Evolutionary conservation across 2,113 vertebrate genomes (phyloP).

Genomic region (Callocephalon fimbriatum): DNA sequence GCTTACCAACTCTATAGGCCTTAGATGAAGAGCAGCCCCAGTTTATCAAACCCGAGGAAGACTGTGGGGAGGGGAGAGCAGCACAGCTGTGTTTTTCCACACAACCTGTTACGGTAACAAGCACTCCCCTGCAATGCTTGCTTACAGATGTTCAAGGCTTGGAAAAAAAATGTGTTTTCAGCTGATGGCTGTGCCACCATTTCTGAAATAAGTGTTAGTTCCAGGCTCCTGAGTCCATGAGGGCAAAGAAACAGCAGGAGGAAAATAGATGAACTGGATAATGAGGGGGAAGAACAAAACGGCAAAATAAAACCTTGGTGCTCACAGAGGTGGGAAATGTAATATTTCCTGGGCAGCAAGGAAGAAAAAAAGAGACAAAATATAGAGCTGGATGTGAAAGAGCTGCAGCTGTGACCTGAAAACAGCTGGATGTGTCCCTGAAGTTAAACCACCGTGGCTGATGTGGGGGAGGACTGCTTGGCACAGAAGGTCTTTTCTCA

Average conservation of each 20-base stretch:
- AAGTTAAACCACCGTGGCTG: not conserved
- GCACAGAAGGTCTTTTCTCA: too few relatives aligned
- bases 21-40: not conserved
- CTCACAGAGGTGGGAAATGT: not conserved
- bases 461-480: too few relatives aligned
- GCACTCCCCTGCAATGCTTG: not conserved
- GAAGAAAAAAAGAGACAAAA: not conserved
- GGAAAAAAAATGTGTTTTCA: not conserved
- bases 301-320: not conserved
- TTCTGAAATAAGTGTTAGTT: constrained; percentile 34
- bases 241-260: not conserved
- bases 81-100: constrained; percentile 3
- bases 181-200: not conserved
- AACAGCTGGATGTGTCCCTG: not conserved
- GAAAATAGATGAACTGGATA: not conserved
- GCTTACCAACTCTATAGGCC: not conserved
- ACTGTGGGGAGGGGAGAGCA: not conserved
- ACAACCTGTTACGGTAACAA: not conserved
- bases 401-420: not conserved
- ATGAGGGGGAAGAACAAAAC: not conserved
- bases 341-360: not conserved
- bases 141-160: constrained; percentile 52
- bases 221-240: not conserved
- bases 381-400: not conserved
- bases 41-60: not conserved